Base-by-base conservation (phyloP, 1,140 invertebrate species). In the Drosophila pectinifera region DNA sequence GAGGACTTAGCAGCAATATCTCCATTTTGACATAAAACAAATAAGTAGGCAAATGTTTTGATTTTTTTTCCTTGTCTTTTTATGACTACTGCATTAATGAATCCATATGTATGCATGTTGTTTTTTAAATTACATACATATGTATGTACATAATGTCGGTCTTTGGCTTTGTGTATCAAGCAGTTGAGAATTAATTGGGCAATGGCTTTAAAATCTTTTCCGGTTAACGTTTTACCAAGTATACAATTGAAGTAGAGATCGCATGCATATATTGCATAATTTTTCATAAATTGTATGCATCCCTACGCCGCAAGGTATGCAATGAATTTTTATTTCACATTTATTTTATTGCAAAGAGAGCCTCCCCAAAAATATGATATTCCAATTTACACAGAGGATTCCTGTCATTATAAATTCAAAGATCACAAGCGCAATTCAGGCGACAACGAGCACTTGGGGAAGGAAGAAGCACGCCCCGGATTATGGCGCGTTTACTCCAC, bases 31-130 rank as follows among this genome's bases (percentile, higher is more conserved):
- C 26, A 38, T 36, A 39, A 70, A 72, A 57, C 68, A 70, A 72
- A 72, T 57, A 72, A 72, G 68, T 72, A 72, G 68, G 68, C 68
- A 72, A 72, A 70, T 16, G 49, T 70, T 72, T 72, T 45, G 10
- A 5, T 46, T 45, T 48, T 56, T 18, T 26, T 45, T 18, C 13
- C 13, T 11, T 26, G 5, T 56, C 1, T 22, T 28, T 26, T 63
- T 8, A 36, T 7, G 13, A 31, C 42, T 16, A 13, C 43, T 20
- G 22, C 11, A 31, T 49, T 1, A 24, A 13, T 24, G 11, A 11
- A 5, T 16, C 11, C 24, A 20, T 5, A 57, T 43, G 13, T 20
- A 7, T 7, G 18, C 7, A 36, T 20, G 28, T 20, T 5, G 5
- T 20, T 16, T 20, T 14, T 6, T 31, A 5, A 11, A 46, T 41